Conservation (phyloP, 2,888 invertebrate genomes). For the Odontomyia ornata region DNA sequence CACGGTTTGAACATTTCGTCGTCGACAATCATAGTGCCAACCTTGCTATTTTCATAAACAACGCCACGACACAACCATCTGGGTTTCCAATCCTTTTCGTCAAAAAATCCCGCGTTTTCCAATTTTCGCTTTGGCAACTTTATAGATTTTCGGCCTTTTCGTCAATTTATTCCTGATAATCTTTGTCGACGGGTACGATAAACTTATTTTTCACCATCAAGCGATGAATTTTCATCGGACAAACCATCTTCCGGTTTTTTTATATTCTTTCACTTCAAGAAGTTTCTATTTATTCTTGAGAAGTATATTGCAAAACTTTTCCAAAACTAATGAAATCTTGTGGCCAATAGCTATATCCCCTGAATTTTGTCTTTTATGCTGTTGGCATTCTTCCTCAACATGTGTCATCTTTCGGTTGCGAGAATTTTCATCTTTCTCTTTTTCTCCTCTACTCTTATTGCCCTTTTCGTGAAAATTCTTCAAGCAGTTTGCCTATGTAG, state of each 20-base stretch:
- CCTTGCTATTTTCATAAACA: slow-evolving; percentile 54
- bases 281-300: slow-evolving; percentile 64
- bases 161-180: slow-evolving; percentile 42
- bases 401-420: slow-evolving; percentile 69
- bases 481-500: no score
- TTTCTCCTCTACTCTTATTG: no score
- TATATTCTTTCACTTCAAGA: not conserved
- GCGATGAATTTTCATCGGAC: slow-evolving; percentile 53
- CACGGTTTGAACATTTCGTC: slow-evolving; percentile 58
- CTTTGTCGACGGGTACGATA: slow-evolving; percentile 13
- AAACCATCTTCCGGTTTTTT: slow-evolving; percentile 23
- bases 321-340: slow-evolving; percentile 56
- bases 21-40: slow-evolving; percentile 59
- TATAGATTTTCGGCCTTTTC: slow-evolving; percentile 58
- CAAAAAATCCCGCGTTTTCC: slow-evolving; percentile 59
- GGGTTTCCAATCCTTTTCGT: slow-evolving; percentile 57
- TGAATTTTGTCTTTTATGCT: not conserved
- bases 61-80: slow-evolving; percentile 61
- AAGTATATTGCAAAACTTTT: slow-evolving; percentile 63
- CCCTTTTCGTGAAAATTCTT: no score
- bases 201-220: slow-evolving; percentile 55
- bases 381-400: slow-evolving; percentile 49
- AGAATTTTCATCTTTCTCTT: no score
- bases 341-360: slow-evolving; percentile 27
- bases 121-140: slow-evolving; percentile 54